Conservation (phyloP, 2,888 invertebrate genomes). For the Drosophila helvetica region DNA sequence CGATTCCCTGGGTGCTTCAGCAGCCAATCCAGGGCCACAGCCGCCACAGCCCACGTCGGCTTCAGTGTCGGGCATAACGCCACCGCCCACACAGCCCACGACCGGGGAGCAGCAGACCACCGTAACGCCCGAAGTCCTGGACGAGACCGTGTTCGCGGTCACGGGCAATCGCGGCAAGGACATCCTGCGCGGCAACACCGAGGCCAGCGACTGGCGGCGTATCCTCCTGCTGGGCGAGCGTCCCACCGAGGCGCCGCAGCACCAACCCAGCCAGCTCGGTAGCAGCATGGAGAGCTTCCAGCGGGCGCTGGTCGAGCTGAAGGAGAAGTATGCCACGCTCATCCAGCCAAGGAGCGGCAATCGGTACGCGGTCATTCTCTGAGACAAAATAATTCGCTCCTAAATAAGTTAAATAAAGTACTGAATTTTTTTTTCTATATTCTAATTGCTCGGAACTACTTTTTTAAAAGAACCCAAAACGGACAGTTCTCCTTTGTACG, state of each 20-base stretch:
- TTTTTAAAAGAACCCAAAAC: background rate
- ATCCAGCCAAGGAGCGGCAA: slow-evolving; percentile 45
- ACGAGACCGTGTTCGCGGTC: slow-evolving; percentile 53
- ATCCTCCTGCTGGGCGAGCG: slow-evolving; percentile 66
- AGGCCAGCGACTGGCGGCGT: slow-evolving; percentile 70
- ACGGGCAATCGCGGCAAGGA: slow-evolving; percentile 40
- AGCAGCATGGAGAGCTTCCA: slow-evolving; percentile 73
- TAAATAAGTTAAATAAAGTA: slow-evolving; percentile 24
- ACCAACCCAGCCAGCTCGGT: slow-evolving; percentile 53
- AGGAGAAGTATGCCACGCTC: slow-evolving; percentile 68
- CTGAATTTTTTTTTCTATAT: slow-evolving; percentile 27
- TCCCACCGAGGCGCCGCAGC: slow-evolving; percentile 14
- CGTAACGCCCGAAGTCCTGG: slow-evolving; percentile 37
- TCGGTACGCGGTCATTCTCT: slow-evolving; percentile 56
- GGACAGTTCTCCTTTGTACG: background rate
- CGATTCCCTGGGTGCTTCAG: slow-evolving; percentile 17
- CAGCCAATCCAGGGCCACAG: slow-evolving; percentile 19
- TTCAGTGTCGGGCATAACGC: slow-evolving; percentile 46
- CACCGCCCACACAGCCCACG: slow-evolving; percentile 37
- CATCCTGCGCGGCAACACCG: slow-evolving; percentile 48
- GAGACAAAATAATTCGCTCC: background rate
- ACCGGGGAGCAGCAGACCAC: slow-evolving; percentile 36
- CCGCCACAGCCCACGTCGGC: slow-evolving; percentile 49
- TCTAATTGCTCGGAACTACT: background rate
- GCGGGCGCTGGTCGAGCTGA: slow-evolving; percentile 64